Evolutionary conservation across 2,888 invertebrate species (phyloP).

Genomic region (Stenodera caucasica): DNA sequence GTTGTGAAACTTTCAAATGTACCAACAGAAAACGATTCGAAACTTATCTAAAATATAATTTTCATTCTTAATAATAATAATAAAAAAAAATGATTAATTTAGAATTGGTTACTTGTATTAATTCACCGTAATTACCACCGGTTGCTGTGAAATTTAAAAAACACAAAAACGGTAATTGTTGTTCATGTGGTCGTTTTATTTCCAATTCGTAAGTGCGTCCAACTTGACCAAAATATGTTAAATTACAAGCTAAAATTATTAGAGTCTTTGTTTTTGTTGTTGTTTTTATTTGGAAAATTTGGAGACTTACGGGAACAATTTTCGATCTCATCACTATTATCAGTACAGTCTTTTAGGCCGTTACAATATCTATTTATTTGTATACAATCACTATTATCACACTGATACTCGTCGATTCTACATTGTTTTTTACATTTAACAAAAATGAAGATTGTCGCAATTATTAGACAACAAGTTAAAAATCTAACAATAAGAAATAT

Average conservation of each 20-base stretch:
- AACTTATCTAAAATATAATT: slow-evolving; percentile 66
- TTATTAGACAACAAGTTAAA: neutral
- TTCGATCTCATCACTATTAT: slow-evolving; percentile 75
- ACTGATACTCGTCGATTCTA: slow-evolving; percentile 53
- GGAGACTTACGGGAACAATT: slow-evolving; percentile 74
- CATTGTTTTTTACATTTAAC: neutral
- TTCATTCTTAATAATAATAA: neutral
- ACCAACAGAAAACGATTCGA: slow-evolving; percentile 87
- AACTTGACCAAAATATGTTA: slow-evolving; percentile 80
- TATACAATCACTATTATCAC: slow-evolving; percentile 63
- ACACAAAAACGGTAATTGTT: slow-evolving; percentile 77
- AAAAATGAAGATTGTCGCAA: neutral
- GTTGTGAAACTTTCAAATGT: slow-evolving; percentile 73
- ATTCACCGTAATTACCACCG: slow-evolving; percentile 75
- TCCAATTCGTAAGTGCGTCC: slow-evolving; percentile 79
- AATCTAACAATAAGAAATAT: neutral
- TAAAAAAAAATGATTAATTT: neutral
- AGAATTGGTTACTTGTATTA: slow-evolving; percentile 69
- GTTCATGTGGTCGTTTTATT: slow-evolving; percentile 73
- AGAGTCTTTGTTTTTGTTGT: too few relatives aligned
- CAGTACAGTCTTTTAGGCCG: slow-evolving; percentile 75
- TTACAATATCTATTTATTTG: slow-evolving; percentile 76
- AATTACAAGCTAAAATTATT: slow-evolving; percentile 77
- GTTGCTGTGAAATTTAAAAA: slow-evolving; percentile 82
- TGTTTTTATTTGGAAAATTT: neutral